These are phyloP conservation scores for Diacarnus erythraeanus DNA, from an alignment of 37 sponge, comb jelly and placozoan genomes.

Conservation along the genomic window DNA sequence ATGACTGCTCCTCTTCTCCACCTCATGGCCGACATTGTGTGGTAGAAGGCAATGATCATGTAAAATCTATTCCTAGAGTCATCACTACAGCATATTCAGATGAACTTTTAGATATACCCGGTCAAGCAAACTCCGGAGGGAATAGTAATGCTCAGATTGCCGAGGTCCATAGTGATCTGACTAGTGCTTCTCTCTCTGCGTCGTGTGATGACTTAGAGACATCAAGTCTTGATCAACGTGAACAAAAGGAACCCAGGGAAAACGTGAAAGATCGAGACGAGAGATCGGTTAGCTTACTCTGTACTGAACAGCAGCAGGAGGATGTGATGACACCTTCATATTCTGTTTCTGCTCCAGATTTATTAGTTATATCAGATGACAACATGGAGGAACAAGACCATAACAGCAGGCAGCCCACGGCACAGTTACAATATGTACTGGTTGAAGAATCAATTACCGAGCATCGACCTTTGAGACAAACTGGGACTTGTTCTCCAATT, in stretches of 20 bases:
- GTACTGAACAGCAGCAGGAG: not conserved
- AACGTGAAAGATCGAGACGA: not conserved
- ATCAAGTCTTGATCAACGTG: not conserved
- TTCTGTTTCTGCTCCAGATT: slow-evolving; percentile 20
- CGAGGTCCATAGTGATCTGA: not conserved
- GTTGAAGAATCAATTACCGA: slow-evolving; percentile 14
- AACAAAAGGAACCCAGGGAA: not conserved
- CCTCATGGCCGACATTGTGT: not conserved
- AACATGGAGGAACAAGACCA: not conserved
- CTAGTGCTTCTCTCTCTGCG: not conserved
- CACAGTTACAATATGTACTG: not conserved
- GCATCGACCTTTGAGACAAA: slow-evolving; percentile 12
- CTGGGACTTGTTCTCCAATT: not conserved
- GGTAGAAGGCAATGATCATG: not conserved
- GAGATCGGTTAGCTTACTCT: not conserved
- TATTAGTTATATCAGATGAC: not conserved
- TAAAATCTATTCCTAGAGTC: slow-evolving; percentile 11
- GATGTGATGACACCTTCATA: not conserved
- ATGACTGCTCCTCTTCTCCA: not conserved
- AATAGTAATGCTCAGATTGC: not conserved
- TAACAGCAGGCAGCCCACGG: not conserved
- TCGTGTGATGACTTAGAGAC: not conserved
- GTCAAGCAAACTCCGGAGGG: not conserved
- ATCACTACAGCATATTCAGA: slow-evolving; percentile 33
- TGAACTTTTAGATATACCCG: too few relatives aligned